Conservation (phyloP, 2,797 vertebrate genomes). For the Sandelia bainsii region DNA sequence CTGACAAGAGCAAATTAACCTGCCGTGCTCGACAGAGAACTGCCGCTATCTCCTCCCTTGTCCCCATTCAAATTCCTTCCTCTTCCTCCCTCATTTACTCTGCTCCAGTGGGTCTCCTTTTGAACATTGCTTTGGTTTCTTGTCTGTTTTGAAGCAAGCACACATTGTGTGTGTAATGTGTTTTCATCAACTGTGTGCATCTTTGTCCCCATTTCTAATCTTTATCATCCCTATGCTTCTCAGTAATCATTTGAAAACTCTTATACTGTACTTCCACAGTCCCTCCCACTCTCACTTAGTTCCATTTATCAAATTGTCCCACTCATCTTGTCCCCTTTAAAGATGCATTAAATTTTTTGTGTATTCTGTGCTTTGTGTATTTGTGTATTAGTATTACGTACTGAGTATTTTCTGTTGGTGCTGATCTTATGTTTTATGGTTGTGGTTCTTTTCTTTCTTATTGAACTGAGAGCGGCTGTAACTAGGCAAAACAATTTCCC, state of each 20-base stretch:
- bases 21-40: slow-evolving; percentile 68
- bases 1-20: slow-evolving; percentile 83
- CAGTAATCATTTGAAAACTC: slow-evolving; percentile 28
- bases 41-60: slow-evolving; percentile 55
- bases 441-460: too few relatives aligned
- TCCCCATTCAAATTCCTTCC: slow-evolving; percentile 48
- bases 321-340: slow-evolving; percentile 26
- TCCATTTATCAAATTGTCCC: slow-evolving; percentile 42
- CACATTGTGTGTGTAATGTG: too few relatives aligned
- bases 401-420: too few relatives aligned
- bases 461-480: too few relatives aligned
- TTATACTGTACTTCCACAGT: not conserved
- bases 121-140: not conserved
- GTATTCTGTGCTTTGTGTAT: too few relatives aligned
- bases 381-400: too few relatives aligned
- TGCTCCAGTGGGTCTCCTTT: slow-evolving; percentile 24
- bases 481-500: too few relatives aligned
- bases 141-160: slow-evolving; percentile 25
- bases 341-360: too few relatives aligned
- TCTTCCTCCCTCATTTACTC: slow-evolving; percentile 33
- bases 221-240: not conserved
- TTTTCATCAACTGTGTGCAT: slow-evolving; percentile 9
- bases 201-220: slow-evolving; percentile 11
- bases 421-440: too few relatives aligned
- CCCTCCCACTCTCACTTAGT: slow-evolving; percentile 18